A percentile compares a stretch with the other conserved stretches of the same genome.
These are phyloP conservation scores for Drosophila longiperda DNA, from an alignment of 2,888 invertebrate species.

Conservation along the genomic window DNA sequence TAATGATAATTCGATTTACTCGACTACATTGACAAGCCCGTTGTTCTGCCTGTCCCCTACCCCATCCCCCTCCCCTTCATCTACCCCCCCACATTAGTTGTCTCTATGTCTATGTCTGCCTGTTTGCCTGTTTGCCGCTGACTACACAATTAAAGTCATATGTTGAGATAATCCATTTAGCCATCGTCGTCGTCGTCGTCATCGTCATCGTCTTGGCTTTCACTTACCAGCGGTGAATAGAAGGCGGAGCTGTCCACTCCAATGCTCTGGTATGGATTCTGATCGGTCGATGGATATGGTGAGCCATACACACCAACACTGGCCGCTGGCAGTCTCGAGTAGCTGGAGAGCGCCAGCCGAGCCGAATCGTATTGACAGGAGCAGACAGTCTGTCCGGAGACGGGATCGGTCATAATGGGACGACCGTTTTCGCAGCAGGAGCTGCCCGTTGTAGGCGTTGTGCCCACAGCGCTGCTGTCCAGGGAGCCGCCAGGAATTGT, in stretches of 20 bases:
- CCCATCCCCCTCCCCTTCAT: background rate
- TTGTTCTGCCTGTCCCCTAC: slow-evolving; percentile 14
- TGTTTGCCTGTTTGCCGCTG: slow-evolving; percentile 50
- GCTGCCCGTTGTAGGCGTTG: slow-evolving; percentile 76
- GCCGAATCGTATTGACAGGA: slow-evolving; percentile 97
- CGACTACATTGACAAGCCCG: slow-evolving; percentile 77
- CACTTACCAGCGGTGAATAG: slow-evolving; percentile 97
- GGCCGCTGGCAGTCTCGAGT: slow-evolving; percentile 91
- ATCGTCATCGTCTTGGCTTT: slow-evolving; percentile 46
- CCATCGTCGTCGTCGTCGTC: slow-evolving; percentile 27
- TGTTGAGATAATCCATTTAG: slow-evolving; percentile 83
- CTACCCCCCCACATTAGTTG: background rate
- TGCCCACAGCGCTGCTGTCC: slow-evolving; percentile 69
- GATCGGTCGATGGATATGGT: slow-evolving; percentile 95
- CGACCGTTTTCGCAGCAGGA: slow-evolving; percentile 96
- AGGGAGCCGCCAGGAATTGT: slow-evolving; percentile 64
- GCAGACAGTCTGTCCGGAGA: slow-evolving; percentile 96
- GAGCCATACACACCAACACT: slow-evolving; percentile 93
- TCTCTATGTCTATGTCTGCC: slow-evolving; percentile 19
- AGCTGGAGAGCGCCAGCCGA: slow-evolving; percentile 92
- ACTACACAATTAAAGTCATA: slow-evolving; percentile 80
- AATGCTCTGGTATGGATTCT: slow-evolving; percentile 96
- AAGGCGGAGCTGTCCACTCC: slow-evolving; percentile 97
- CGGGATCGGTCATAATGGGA: slow-evolving; percentile 96
- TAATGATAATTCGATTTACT: slow-evolving; percentile 84